phyloP scores from a whole-genome alignment of 2,797 vertebrate genomes.

The Spinibarbus caldwelli region DNA sequence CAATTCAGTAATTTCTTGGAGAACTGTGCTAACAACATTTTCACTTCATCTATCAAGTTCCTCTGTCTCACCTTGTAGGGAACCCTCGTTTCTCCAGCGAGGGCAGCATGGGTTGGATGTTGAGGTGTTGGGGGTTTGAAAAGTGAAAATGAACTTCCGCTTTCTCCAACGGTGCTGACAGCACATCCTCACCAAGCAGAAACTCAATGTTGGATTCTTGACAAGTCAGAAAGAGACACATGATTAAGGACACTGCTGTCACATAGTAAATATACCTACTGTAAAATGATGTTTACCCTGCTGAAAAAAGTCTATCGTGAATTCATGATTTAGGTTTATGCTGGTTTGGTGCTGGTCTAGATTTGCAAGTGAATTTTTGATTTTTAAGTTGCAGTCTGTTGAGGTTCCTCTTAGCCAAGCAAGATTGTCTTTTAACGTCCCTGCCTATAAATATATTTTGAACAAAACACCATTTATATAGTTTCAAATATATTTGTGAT shows the following conservation, averaged over 20 bases:
- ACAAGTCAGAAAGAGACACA: conserved; percentile 21
- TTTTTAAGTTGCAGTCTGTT: neutral
- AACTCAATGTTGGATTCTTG: conserved; percentile 76
- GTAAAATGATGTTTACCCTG: no score
- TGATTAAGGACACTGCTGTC: neutral
- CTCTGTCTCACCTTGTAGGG: conserved; percentile 72
- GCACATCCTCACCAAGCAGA: conserved; percentile 73
- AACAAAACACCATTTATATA: no score
- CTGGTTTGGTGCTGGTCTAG: neutral
- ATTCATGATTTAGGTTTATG: neutral
- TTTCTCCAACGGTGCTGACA: conserved; percentile 65
- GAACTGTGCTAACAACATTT: neutral
- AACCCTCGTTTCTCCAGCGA: conserved; percentile 71
- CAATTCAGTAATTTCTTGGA: neutral
- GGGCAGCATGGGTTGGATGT: conserved; percentile 73
- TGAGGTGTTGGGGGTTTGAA: conserved; percentile 73
- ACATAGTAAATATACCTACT: neutral
- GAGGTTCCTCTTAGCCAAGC: neutral
- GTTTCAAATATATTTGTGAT: no score
- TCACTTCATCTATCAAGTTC: neutral
- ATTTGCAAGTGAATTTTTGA: neutral
- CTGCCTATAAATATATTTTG: neutral
- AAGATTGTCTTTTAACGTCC: no score
- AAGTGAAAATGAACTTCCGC: conserved; percentile 81
- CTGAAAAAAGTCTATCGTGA: no score